Conservation (phyloP, 2,113 vertebrate genomes). For the Mastomys coucha region DNA sequence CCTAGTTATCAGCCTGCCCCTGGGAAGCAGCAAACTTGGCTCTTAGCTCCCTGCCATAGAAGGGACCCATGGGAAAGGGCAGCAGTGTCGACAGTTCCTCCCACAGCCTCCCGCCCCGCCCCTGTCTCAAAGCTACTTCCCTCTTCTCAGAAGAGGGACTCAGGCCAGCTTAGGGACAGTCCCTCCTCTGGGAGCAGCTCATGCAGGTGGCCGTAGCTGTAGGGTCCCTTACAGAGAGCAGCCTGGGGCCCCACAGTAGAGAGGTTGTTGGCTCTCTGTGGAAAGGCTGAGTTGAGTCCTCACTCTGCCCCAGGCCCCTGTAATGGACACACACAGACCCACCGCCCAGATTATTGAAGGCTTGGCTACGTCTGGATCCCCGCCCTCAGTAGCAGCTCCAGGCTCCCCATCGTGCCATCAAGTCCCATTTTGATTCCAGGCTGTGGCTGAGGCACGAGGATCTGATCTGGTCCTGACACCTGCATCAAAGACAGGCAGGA, state of each 20-base stretch:
- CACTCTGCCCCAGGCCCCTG: background rate
- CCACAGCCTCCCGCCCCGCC: too few relatives aligned
- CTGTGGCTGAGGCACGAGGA: background rate
- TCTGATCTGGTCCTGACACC: background rate
- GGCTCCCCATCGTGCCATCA: background rate
- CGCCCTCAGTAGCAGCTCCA: background rate
- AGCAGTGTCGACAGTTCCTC: rapidly evolving
- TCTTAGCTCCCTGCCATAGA: background rate
- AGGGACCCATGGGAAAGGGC: background rate
- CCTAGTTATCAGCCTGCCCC: background rate
- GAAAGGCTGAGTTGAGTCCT: background rate
- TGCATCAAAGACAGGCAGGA: background rate
- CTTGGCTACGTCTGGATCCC: too few relatives aligned
- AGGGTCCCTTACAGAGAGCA: background rate
- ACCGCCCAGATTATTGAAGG: background rate
- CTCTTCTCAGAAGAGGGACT: background rate
- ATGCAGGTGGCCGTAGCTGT: background rate
- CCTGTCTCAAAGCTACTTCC: background rate
- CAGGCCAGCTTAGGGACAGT: background rate
- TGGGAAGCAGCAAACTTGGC: rapidly evolving
- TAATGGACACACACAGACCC: background rate
- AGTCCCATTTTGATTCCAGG: background rate
- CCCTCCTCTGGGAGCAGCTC: too few relatives aligned
- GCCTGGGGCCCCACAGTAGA: background rate
- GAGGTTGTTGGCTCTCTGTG: background rate